Base-by-base conservation (phyloP, 2,888 invertebrate genomes). In the Zeuzera pyrina region DNA sequence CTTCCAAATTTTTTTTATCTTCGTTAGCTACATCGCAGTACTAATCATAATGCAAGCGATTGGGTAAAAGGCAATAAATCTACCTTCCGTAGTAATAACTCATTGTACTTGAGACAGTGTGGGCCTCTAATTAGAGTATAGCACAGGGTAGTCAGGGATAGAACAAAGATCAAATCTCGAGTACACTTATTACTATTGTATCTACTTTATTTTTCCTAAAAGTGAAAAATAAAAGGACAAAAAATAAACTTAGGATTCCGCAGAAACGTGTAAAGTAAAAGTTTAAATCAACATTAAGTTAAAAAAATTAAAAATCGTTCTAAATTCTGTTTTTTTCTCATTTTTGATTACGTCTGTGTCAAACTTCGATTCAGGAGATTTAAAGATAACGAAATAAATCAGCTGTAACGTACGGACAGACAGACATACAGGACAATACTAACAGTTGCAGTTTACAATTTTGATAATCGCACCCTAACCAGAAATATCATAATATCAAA, bases 61-160 rank as follows among this genome's bases (percentile, higher is more conserved):
- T 58, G 49, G 52, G 53, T 49, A 57, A 52, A 49, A 45, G 62
- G 55, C 51, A 44, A 63, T 69, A 68, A 68, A 67, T 69, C 57
- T 49, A 30, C 40, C 41, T 12, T 25, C 25, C 12, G 12, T 13
- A 38, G 34, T 40, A 34, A 47, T 60, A 55, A 60, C 48, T 62
- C 50, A 54, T 35, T 36, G 43, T 41, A 27, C 38, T 27, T n/a
- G n/a, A 13, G 25, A 13, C 25, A 12, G 25, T 30, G n/a, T 11
- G 30, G 30, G 25, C 10, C 25, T 13, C 25, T 25, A 25, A 25
- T 25, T 25, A 25, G 25, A 25, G n/a, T n/a, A n/a, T n/a, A n/a
- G 15, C 16, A 16, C 15, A 16, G 15, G 11, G 11, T 11, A 27
- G 27, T 27, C 14, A 15, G 30, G 21, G 22, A 30, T 13, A 12